phyloP scores from a whole-genome alignment of 2,888 invertebrate species.

The Cataglyphis albicans region DNA sequence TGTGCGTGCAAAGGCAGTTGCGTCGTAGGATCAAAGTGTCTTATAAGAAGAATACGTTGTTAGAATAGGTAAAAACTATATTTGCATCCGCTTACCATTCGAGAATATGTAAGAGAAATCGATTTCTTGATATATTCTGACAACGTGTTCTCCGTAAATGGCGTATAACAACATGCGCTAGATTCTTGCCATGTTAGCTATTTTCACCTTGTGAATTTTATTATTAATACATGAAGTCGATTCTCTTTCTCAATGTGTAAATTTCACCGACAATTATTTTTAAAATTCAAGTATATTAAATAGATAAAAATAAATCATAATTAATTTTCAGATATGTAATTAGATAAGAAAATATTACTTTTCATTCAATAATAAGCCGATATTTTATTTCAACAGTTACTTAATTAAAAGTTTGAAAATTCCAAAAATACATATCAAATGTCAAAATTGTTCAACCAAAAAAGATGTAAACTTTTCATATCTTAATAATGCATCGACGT shows the following conservation, averaged over 20 bases:
- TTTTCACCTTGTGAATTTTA: not conserved
- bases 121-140: conserved; percentile 47
- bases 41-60: conserved; percentile 27
- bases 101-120: conserved; percentile 51
- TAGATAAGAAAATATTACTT: not conserved
- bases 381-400: not conserved
- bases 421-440: not conserved
- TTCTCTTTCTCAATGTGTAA: not conserved
- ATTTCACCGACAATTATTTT: not conserved
- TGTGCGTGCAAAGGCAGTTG: not conserved
- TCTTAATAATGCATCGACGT: not conserved
- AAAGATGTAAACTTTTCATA: not conserved
- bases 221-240: not conserved
- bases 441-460: not conserved
- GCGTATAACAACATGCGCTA: conserved; percentile 9
- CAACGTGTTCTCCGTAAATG: conserved; percentile 34
- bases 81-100: conserved; percentile 36
- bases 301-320: not conserved
- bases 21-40: conserved; percentile 1
- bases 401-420: not conserved
- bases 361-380: not conserved
- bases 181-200: not conserved
- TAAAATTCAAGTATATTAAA: not conserved
- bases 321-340: not conserved
- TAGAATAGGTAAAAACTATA: conserved; percentile 40